Percentiles rank a stretch among this genome's conserved stretches.
phyloP scores from a whole-genome alignment of 2,113 vertebrate species.

The Eurypyga helias region DNA sequence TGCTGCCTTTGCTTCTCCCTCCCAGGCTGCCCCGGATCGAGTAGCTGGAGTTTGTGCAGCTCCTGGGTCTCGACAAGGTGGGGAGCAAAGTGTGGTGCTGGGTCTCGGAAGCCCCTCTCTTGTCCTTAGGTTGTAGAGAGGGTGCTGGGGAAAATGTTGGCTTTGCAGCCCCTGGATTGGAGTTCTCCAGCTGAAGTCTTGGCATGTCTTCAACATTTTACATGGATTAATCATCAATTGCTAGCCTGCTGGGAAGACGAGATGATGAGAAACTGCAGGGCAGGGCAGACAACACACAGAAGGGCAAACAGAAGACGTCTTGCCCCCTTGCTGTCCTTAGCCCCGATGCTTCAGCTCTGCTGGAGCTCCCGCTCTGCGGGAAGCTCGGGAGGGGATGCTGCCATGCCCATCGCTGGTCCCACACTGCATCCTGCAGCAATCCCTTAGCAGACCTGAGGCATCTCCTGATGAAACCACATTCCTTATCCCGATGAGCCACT shows the following conservation, averaged over 20 bases:
- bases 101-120: neutral
- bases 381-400: neutral
- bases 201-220: neutral
- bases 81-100: neutral
- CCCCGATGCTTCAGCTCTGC: neutral
- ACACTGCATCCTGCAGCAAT: neutral
- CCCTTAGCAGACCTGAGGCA: neutral
- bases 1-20: neutral
- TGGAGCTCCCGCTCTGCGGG: neutral
- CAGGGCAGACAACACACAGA: neutral
- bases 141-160: neutral
- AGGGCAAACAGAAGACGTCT: neutral
- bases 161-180: neutral
- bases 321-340: neutral
- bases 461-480: neutral
- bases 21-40: neutral
- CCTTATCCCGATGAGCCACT: neutral
- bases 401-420: neutral
- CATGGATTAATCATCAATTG: slow-evolving; percentile 31
- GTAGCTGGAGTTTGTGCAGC: neutral
- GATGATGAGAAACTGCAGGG: neutral
- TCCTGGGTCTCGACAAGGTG: neutral
- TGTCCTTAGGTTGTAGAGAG: neutral
- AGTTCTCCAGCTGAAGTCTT: neutral
- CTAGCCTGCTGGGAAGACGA: neutral